A percentile compares a stretch with the other conserved stretches of the same genome.
phyloP scores from a whole-genome alignment of 2,113 vertebrate species.

The Phalacrocorax pelagicus region DNA sequence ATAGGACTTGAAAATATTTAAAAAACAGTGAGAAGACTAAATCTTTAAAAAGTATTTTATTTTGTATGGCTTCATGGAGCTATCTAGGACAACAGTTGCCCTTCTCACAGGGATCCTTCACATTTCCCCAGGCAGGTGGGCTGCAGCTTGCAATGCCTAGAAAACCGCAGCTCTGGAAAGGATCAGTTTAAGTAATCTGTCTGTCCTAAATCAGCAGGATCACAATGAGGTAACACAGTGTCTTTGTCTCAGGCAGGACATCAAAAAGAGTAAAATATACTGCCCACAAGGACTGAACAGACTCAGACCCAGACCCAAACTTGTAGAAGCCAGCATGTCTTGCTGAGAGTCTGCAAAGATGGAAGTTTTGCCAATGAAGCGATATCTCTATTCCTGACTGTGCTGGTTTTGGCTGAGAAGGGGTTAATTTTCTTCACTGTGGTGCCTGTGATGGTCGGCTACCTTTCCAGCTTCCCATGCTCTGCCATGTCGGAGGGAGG shows the following conservation, averaged over 20 bases:
- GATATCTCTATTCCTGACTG: background rate
- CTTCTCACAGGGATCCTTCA: background rate
- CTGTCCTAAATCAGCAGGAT: background rate
- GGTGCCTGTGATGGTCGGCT: no score
- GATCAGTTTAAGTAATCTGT: background rate
- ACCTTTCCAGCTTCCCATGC: no score
- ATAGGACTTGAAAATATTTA: background rate
- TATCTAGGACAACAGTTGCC: background rate
- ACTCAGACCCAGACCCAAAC: background rate
- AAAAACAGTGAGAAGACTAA: background rate
- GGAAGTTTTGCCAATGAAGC: background rate
- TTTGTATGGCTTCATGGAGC: background rate
- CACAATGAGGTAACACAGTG: background rate
- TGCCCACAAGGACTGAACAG: background rate
- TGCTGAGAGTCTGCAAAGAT: background rate
- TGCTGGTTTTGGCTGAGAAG: no score
- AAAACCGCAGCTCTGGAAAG: background rate
- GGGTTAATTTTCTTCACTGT: no score
- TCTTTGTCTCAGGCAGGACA: background rate
- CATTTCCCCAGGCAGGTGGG: background rate
- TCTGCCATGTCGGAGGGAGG: no score
- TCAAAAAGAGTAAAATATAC: background rate
- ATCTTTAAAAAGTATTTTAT: background rate
- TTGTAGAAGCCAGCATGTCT: background rate
- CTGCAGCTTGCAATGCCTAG: background rate